These are phyloP conservation scores for Drosophila ficusphila DNA, from an alignment of 1,140 invertebrate genomes.

Conservation along the genomic window DNA sequence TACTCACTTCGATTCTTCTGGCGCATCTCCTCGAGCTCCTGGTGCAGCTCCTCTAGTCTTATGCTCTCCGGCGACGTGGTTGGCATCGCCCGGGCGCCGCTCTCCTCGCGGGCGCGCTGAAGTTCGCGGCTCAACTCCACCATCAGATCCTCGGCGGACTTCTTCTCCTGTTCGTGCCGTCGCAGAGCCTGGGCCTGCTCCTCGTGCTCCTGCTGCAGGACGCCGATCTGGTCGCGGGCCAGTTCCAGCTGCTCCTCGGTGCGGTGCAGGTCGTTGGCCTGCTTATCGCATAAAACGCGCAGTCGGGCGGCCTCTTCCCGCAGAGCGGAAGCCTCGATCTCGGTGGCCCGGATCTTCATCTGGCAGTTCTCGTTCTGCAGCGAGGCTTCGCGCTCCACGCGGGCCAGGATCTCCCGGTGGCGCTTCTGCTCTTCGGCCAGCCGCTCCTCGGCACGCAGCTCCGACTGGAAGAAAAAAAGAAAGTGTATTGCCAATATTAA, in stretches of 20 bases:
- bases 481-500: too few species aligned
- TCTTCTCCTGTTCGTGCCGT: conserved; percentile 80
- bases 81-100: conserved; percentile 86
- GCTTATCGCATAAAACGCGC: conserved; percentile 82
- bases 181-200: conserved; percentile 84
- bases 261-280: conserved; percentile 80
- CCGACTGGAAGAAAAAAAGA: conserved; percentile 84
- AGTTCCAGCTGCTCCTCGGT: conserved; percentile 84
- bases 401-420: conserved; percentile 90
- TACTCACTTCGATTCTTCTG: conserved; percentile 91
- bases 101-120: conserved; percentile 85
- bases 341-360: conserved; percentile 91
- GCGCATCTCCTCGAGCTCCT: conserved; percentile 88
- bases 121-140: conserved; percentile 85
- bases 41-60: conserved; percentile 89
- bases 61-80: conserved; percentile 87
- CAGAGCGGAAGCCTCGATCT: conserved; percentile 90
- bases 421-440: conserved; percentile 93
- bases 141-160: conserved; percentile 83
- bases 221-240: conserved; percentile 84
- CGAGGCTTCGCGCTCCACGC: conserved; percentile 94
- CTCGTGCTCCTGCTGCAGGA: conserved; percentile 84
- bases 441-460: conserved; percentile 93
- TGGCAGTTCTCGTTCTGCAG: conserved; percentile 93
- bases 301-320: conserved; percentile 89